Evolutionary conservation across 1,140 invertebrate genomes (phyloP), one percentile per base, ranked within the genome.

Genomic region (Bombus polaris): DNA sequence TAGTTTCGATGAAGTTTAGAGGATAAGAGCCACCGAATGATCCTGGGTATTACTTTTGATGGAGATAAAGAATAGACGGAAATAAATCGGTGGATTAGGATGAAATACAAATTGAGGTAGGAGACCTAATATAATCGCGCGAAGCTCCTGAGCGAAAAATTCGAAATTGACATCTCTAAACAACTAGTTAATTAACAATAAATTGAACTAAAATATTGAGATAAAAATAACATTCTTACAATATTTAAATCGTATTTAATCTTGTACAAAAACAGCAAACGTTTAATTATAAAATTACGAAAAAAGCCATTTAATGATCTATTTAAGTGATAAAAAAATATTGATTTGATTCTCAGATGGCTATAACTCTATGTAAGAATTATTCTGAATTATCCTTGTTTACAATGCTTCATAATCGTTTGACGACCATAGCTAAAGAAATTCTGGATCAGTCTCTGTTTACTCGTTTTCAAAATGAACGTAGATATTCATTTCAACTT

Each of bases 51-150:
- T 18, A 35, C 32, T 71, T 35, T 22, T 22, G 2, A 25, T 6
- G 32, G 47, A 37, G 32, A 62, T 25, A 35, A 79, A 84, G 53
- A 37, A 78, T 70, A 83, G 10, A 32, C 15, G 47, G 53, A 62
- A 81, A 53, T 53, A 32, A 44, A 59, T 81, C 25, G 9, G 47
- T 84, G 57, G 39, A 71, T 80, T 68, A 47, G 15, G 47, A 72
- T 80, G 68, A 80, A 59, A 70, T 39, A 53, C 62, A 78, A 72
- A 84, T 71, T 84, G 83, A 84, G 83, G 81, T 83, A 83, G 74
- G 42, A 78, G 65, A 53, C 47, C 72, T 53, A n/a, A 37, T 70
- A 57, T 71, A 35, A 18, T 71, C 39, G 53, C 37, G 37, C 32
- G n/a, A 53, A 47, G 18, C 32, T 79, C n/a, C 79, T 78, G 37